Conservation (phyloP, 1,140 invertebrate genomes). For the Bombus haemorrhoidalis region DNA sequence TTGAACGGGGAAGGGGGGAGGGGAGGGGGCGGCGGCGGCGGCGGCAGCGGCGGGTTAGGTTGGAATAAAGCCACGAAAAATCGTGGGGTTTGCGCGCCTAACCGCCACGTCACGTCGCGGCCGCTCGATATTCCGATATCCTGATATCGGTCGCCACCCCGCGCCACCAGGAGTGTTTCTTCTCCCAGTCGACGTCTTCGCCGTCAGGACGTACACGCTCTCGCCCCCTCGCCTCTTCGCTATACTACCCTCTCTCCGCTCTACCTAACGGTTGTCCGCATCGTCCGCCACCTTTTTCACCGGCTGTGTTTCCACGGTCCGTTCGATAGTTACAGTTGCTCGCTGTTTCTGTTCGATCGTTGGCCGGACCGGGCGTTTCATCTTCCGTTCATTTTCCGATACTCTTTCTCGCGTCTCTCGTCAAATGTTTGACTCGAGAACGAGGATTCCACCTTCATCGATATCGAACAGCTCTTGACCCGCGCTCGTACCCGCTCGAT, state of each 20-base stretch:
- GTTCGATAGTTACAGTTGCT: not conserved
- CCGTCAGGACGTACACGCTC: constrained; percentile 26
- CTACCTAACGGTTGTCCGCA: not conserved
- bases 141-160: constrained; percentile 55
- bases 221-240: not conserved
- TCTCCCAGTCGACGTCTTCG: constrained; percentile 51
- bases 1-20: not conserved
- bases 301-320: not conserved
- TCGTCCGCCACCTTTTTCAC: not conserved
- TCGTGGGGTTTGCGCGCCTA: constrained; percentile 58
- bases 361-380: not conserved
- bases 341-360: not conserved
- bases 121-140: constrained; percentile 70
- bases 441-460: not conserved
- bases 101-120: not conserved
- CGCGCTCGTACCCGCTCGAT: not conserved
- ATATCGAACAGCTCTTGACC: not conserved
- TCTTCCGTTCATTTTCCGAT: not conserved
- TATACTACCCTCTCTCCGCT: not conserved
- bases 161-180: constrained; percentile 59
- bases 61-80: constrained; percentile 65
- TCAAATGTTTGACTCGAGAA: not conserved
- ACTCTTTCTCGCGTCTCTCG: not conserved
- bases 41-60: no score
- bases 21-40: not conserved